Evolutionary conservation across 2,113 vertebrate genomes (phyloP).

Genomic region (Lepisosteus oculatus): DNA sequence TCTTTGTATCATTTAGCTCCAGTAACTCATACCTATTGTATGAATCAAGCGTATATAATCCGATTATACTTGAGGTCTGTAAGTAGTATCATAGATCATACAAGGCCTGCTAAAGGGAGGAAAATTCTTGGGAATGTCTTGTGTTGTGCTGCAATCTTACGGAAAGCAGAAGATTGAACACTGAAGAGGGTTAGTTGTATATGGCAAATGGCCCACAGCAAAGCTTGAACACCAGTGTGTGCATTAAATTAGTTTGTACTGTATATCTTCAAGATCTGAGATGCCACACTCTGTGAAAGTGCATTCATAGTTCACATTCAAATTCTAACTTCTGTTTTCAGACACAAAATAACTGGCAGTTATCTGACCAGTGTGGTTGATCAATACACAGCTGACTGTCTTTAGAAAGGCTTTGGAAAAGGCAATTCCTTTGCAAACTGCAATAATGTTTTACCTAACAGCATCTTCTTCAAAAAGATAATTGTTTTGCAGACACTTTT

Average conservation of each 20-base stretch:
- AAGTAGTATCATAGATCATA: constrained; percentile 39
- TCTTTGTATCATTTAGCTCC: not conserved
- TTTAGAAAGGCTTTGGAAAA: constrained; percentile 57
- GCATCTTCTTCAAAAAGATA: constrained; percentile 28
- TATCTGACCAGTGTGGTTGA: constrained; percentile 52
- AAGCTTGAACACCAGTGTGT: constrained; percentile 49
- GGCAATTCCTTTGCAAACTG: constrained; percentile 51
- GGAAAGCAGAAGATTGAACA: constrained; percentile 37
- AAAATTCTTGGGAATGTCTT: constrained; percentile 39
- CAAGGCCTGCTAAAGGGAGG: constrained; percentile 42
- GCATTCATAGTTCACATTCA: constrained; percentile 53
- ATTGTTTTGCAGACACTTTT: constrained; percentile 14
- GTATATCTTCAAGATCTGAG: constrained; percentile 53
- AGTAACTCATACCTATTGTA: not conserved
- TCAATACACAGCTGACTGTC: constrained; percentile 57
- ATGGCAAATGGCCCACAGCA: constrained; percentile 50
- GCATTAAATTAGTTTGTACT: constrained; percentile 48
- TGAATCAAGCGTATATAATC: not conserved
- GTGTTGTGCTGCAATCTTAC: constrained; percentile 36
- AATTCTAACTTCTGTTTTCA: constrained; percentile 29
- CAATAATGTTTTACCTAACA: constrained; percentile 51
- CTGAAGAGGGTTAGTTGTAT: constrained; percentile 54
- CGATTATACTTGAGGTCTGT: constrained; percentile 22
- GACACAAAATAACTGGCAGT: constrained; percentile 50
- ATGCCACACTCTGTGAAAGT: constrained; percentile 31